Evolutionary conservation across 2,797 vertebrate genomes (phyloP).

Genomic region (Trichosurus vulpecula): DNA sequence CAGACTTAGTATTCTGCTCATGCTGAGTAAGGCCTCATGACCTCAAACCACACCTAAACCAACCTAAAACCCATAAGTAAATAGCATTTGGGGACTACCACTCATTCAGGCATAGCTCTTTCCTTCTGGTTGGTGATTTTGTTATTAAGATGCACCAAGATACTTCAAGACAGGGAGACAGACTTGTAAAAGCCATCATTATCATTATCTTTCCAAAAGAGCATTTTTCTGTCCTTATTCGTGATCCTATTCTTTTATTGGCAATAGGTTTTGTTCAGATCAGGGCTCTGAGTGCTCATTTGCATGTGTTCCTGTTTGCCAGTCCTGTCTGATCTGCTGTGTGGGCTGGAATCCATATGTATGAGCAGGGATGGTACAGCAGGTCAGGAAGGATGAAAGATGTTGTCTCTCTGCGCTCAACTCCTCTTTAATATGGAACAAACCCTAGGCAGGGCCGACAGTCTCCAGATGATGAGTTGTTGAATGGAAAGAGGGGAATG

Average conservation of each 20-base stretch:
- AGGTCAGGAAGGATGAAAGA: neutral
- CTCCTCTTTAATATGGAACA: neutral
- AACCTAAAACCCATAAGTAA: neutral
- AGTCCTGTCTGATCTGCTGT: rapidly evolving
- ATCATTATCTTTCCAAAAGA: neutral
- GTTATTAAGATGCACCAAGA: neutral
- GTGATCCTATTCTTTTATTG: neutral
- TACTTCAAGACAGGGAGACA: neutral
- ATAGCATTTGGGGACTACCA: neutral
- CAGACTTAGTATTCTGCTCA: neutral
- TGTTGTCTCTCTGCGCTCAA: neutral
- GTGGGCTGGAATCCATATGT: conserved; percentile 11
- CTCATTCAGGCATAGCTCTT: conserved; percentile 1
- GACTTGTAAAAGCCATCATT: neutral
- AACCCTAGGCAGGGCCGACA: conserved; percentile 9
- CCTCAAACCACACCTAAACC: neutral
- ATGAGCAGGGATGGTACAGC: neutral
- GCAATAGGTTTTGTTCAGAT: neutral
- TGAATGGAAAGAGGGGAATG: conserved; percentile 15
- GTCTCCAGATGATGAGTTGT: neutral
- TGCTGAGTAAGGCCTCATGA: neutral
- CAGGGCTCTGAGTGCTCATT: neutral
- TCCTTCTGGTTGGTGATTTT: neutral
- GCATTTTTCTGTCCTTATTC: neutral
- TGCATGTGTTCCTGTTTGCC: neutral